phyloP scores from a whole-genome alignment of 2,113 vertebrate genomes.

The Danio rerio region GRCz12tu NC_133184.1:25885501-25886000 shows the following conservation, averaged over 20 bases:
- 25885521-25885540: too few relatives aligned
- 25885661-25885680: too few relatives aligned
- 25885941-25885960: background rate
- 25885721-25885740: background rate
- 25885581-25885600: too few relatives aligned
- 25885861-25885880: constrained; percentile 35
- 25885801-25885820: constrained; percentile 29
- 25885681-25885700: too few relatives aligned
- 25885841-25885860: constrained; percentile 26
- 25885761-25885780: constrained; percentile 9
- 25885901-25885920: constrained; percentile 37
- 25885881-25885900: constrained; percentile 31
- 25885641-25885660: too few relatives aligned
- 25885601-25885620: too few relatives aligned
- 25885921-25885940: constrained; percentile 47
- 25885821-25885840: constrained; percentile 41
- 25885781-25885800: background rate
- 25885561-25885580: too few relatives aligned
- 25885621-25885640: too few relatives aligned
- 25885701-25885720: too few relatives aligned
- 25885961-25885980: constrained; percentile 14
- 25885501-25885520: too few relatives aligned
- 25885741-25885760: background rate
- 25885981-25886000: constrained; percentile 28
- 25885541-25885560: too few relatives aligned